Evolutionary conservation across 35 echinoderm and acorn worm genomes (phyloP).

Genomic region (Eucidaris tribuloides): DNA sequence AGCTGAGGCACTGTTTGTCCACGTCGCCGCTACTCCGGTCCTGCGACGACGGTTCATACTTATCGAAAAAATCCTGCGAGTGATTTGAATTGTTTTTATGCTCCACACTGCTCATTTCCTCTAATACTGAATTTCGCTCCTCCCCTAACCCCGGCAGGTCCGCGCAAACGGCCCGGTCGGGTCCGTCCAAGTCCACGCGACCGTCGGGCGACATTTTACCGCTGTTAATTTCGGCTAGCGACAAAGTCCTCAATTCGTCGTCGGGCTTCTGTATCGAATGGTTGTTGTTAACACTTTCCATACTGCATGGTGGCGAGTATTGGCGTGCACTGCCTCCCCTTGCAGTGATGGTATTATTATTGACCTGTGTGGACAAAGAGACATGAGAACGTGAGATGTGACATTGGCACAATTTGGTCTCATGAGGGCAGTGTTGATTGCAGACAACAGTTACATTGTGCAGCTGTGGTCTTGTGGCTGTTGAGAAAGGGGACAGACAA

Average conservation of each 20-base stretch:
- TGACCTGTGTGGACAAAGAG: no score
- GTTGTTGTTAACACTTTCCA: slow-evolving; percentile 28
- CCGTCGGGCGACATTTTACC: not conserved
- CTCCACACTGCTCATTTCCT: slow-evolving; percentile 1
- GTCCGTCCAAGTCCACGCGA: not conserved
- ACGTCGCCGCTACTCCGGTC: not conserved
- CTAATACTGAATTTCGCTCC: not conserved
- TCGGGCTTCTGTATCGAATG: slow-evolving; percentile 2
- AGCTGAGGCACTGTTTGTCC: slow-evolving; percentile 8
- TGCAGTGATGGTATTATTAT: no score
- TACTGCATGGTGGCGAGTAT: slow-evolving; percentile 17
- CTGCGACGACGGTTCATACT: not conserved
- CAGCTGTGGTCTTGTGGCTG: no score
- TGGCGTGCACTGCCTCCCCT: no score
- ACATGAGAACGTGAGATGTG: no score
- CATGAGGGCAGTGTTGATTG: no score
- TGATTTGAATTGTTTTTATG: slow-evolving; percentile 26
- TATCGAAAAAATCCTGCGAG: not conserved
- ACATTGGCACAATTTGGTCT: no score
- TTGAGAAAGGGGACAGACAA: no score
- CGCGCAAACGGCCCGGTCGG: not conserved
- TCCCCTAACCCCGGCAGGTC: no score
- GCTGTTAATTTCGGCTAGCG: not conserved
- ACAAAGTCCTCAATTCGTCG: not conserved
- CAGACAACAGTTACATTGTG: no score